Evolutionary conservation across 2,113 vertebrate species (phyloP), one percentile per base, ranked within the genome.

Genomic region (Otolemur garnettii): DNA sequence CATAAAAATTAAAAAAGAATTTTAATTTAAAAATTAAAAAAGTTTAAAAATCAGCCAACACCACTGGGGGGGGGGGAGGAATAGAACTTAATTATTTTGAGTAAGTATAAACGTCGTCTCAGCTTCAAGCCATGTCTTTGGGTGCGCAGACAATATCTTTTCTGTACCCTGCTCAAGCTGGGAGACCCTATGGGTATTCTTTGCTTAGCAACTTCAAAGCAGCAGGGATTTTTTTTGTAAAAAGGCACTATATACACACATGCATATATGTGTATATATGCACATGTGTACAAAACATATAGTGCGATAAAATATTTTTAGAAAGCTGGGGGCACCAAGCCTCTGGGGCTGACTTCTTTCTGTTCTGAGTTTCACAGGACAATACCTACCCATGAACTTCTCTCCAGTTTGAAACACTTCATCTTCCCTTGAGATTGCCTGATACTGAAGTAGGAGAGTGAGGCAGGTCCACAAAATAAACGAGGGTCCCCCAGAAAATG

Each of bases 301-400:
- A 55, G 6, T 80, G 18, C 28, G 75, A 55, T 66, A 42, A 94
- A 86, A 90, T 24, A 55, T 50, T 33, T 80, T 35, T 33, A 38
- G 90, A 77, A 95, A 96, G 60, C 21, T 53, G 35, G 88, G 24
- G 60, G 50, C 15, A 59, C 33, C 55, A 35, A 95, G 50, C 55
- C 38, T 87, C 42, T 28, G 33, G 64, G 68, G 24, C 62, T 38
- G 30, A 64, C 77, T n/a, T 93, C 30, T 79, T 89, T 78, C 53
- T 45, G 21, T 30, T 90, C 69, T 21, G 66, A 77, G 42, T 42
- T 82, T 60, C n/a, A 69, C 26, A 50, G 28, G 35, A 60, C 19
- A 19, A 42, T 7, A 59, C 42, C 77, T 75, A 22, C 80, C 82
- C 59, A 15, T 0, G 30, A 45, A 24, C 45, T 35, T 72, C 78